Evolutionary conservation across 2,888 invertebrate genomes (phyloP).

Genomic region (Macroteleia sp.): DNA sequence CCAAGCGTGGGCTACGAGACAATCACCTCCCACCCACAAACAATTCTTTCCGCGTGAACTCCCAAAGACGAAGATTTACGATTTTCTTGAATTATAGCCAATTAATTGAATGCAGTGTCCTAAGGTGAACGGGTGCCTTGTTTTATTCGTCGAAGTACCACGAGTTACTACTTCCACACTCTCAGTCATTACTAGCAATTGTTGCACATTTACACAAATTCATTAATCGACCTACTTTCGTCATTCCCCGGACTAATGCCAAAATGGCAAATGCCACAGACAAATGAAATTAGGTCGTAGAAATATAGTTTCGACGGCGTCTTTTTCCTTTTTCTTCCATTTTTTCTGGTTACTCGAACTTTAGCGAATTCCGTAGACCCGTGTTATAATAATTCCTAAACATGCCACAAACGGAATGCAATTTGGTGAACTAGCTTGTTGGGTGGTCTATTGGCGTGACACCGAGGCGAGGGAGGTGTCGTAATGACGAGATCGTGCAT

Average conservation of each 20-base stretch:
- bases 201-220: slow-evolving; percentile 32
- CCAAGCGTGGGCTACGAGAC: slow-evolving; percentile 80
- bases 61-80: slow-evolving; percentile 75
- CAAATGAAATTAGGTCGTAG: slow-evolving; percentile 27
- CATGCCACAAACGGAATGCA: slow-evolving; percentile 14
- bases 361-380: not conserved
- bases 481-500: slow-evolving; percentile 42
- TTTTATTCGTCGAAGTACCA: not conserved
- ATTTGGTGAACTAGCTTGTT: slow-evolving; percentile 30
- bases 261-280: slow-evolving; percentile 5
- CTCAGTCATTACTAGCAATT: slow-evolving; percentile 2
- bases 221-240: slow-evolving; percentile 44
- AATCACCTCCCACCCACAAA: slow-evolving; percentile 82
- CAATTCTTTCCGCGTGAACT: slow-evolving; percentile 70
- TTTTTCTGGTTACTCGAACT: too few relatives aligned
- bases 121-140: slow-evolving; percentile 28
- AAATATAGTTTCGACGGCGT: slow-evolving; percentile 1
- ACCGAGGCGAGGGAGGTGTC: slow-evolving; percentile 36
- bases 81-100: slow-evolving; percentile 80
- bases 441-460: slow-evolving; percentile 62
- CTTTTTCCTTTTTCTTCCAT: too few relatives aligned
- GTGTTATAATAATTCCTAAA: slow-evolving; percentile 31
- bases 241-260: slow-evolving; percentile 15
- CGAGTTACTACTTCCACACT: not conserved
- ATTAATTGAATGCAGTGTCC: slow-evolving; percentile 76